A percentile compares a stretch with the other conserved stretches of the same genome.
Evolutionary conservation across 2,888 invertebrate species (phyloP).

Genomic region (Brachylomia viminalis): DNA sequence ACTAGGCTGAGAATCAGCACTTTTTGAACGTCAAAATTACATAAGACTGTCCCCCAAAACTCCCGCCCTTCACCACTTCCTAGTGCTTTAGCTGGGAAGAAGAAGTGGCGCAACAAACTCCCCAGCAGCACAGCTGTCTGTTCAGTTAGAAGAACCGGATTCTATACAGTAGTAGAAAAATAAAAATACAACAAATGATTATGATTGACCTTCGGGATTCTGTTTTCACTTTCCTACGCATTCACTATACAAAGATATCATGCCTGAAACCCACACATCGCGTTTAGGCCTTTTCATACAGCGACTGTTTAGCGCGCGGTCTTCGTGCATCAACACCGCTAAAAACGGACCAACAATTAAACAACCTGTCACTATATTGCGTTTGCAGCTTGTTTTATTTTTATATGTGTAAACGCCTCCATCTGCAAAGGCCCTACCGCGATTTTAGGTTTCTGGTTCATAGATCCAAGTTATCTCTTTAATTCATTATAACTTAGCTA

Average conservation of each 20-base stretch:
- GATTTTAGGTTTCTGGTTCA: background rate
- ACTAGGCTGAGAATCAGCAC: too few relatives aligned
- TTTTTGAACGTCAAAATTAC: too few relatives aligned
- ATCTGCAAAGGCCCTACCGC: background rate
- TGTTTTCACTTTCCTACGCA: background rate
- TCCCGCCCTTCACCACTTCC: too few relatives aligned
- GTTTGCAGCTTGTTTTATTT: background rate
- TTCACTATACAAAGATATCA: background rate
- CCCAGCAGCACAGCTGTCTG: too few relatives aligned
- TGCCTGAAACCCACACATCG: background rate
- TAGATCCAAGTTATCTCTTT: background rate
- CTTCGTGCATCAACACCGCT: background rate
- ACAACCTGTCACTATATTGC: background rate
- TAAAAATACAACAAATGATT: background rate
- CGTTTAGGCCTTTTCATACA: background rate
- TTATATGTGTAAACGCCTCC: background rate
- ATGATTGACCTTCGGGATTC: background rate
- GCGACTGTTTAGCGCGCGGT: background rate
- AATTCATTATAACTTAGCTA: conserved; percentile 54
- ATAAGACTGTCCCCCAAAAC: too few relatives aligned
- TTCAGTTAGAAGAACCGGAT: too few relatives aligned
- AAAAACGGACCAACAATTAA: too few relatives aligned
- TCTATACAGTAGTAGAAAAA: too few relatives aligned
- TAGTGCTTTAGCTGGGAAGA: too few relatives aligned
- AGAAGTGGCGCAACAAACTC: too few relatives aligned